These are phyloP conservation scores for Hippocampus barbouri DNA, from an alignment of 2,113 vertebrate genomes.

Conservation along the genomic window DNA sequence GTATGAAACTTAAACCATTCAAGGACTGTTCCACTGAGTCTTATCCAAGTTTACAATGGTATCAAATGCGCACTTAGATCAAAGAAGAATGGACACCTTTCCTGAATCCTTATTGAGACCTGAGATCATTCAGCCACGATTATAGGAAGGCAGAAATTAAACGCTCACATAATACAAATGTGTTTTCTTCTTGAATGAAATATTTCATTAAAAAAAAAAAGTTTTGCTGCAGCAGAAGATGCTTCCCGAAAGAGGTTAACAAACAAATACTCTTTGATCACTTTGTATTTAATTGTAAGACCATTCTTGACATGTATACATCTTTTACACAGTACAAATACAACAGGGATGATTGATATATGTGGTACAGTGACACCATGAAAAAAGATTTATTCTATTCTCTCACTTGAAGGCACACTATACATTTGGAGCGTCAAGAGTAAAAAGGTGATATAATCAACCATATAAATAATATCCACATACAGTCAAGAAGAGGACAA, in stretches of 20 bases:
- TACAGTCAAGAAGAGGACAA: conserved; percentile 53
- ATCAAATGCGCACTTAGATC: too few relatives aligned
- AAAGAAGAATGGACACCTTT: too few relatives aligned
- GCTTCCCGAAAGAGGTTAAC: not conserved
- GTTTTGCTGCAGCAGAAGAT: not conserved
- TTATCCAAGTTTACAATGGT: too few relatives aligned
- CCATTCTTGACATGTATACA: conserved; percentile 38
- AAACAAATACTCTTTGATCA: conserved; percentile 22
- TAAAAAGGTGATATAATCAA: conserved; percentile 23
- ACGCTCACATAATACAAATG: too few relatives aligned
- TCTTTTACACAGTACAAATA: conserved; percentile 24
- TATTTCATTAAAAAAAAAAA: too few relatives aligned
- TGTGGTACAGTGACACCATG: not conserved
- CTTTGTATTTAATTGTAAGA: conserved; percentile 57
- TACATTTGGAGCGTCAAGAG: not conserved
- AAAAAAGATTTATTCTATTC: conserved; percentile 14
- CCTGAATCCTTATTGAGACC: too few relatives aligned
- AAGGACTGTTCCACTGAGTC: too few relatives aligned
- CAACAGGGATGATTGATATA: not conserved
- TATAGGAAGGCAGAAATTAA: too few relatives aligned
- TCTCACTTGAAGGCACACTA: not conserved
- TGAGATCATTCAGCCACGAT: too few relatives aligned
- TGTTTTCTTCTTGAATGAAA: too few relatives aligned
- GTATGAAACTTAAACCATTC: too few relatives aligned
- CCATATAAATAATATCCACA: conserved; percentile 45